Percentiles rank a stretch among this genome's conserved stretches.
Evolutionary conservation across 2,797 vertebrate species (phyloP).

Genomic region (Liasis olivaceus): DNA sequence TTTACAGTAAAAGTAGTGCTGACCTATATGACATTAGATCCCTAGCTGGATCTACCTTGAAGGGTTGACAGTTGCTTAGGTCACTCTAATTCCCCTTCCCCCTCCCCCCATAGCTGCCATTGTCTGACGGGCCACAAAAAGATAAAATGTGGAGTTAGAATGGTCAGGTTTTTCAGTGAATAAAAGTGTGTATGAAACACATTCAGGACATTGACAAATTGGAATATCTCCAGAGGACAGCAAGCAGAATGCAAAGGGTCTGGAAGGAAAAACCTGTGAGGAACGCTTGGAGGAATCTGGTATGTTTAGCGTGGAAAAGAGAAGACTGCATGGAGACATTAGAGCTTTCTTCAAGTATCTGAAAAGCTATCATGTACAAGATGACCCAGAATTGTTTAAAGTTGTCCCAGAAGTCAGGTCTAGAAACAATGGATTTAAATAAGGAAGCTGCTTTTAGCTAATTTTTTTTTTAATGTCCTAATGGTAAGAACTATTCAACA

Average conservation of each 20-base stretch:
- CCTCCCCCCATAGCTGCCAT: no score
- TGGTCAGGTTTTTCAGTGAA: neutral
- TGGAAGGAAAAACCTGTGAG: neutral
- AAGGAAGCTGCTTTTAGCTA: neutral
- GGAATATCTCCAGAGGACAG: neutral
- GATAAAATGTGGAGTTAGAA: neutral
- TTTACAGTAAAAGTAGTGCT: neutral
- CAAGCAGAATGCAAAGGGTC: neutral
- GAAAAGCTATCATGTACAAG: neutral
- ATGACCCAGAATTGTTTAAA: neutral
- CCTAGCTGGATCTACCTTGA: neutral
- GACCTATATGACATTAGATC: neutral
- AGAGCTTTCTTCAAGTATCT: neutral
- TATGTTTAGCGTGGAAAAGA: neutral
- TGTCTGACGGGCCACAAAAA: neutral
- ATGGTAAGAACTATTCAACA: neutral
- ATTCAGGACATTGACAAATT: neutral
- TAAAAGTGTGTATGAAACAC: neutral
- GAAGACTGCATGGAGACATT: neutral
- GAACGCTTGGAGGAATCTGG: neutral
- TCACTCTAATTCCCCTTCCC: neutral
- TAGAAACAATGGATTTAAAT: neutral
- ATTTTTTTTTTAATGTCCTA: neutral
- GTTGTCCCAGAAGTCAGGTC: neutral
- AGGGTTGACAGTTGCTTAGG: neutral